phyloP scores from a whole-genome alignment of 1,140 invertebrate species.

The Eulimnadia texana region DNA sequence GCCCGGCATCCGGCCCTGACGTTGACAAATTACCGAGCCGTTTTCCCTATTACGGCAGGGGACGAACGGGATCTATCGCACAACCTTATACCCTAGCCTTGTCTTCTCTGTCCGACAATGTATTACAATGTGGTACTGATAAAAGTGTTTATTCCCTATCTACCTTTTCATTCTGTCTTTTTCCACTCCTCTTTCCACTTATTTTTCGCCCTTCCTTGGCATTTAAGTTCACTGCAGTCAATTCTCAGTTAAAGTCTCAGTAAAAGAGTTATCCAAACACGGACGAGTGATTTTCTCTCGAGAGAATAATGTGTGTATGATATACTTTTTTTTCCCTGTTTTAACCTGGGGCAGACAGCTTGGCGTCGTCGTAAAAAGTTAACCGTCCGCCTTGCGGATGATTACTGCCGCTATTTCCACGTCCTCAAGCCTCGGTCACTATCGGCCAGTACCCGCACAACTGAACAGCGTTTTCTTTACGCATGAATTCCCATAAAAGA shows the following conservation, averaged over 20 bases:
- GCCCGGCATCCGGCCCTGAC: slow-evolving; percentile 17
- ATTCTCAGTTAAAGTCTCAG: no score
- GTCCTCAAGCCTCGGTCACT: not conserved
- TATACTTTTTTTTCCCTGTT: not conserved
- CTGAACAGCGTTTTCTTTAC: no score
- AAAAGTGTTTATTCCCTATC: not conserved
- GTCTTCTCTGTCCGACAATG: not conserved
- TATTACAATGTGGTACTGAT: not conserved
- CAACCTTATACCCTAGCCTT: not conserved
- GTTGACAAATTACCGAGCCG: slow-evolving; percentile 19
- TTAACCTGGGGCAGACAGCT: not conserved
- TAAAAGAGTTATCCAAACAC: no score
- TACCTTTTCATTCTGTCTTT: slow-evolving; percentile 1
- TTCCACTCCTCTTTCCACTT: no score
- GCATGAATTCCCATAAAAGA: no score
- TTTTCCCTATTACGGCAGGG: not conserved
- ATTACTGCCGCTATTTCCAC: not conserved
- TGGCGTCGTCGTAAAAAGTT: not conserved
- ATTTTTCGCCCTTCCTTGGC: no score
- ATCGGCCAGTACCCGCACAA: no score
- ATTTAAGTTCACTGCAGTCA: no score
- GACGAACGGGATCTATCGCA: not conserved
- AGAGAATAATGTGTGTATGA: no score
- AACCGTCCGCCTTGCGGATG: not conserved
- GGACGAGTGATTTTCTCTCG: no score